Conservation (phyloP, 92 coral and sea anemone genomes). For the Ricordea florida region DNA sequence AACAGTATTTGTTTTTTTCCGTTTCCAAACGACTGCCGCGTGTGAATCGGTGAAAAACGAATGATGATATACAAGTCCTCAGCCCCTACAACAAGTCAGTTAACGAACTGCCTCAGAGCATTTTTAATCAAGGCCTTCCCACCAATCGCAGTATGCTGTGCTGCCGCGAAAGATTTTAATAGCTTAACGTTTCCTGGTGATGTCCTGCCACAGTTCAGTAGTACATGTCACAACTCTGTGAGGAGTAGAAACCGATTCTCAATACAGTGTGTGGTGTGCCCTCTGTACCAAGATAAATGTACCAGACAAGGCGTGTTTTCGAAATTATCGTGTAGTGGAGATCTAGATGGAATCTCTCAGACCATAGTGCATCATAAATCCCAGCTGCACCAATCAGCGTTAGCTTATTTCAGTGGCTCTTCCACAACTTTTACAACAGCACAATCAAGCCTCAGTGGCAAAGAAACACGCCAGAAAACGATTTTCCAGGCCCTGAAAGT, state of each 20-base stretch:
- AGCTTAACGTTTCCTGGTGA: not conserved
- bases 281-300: not conserved
- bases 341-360: constrained; percentile 9
- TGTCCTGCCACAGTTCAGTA: constrained; percentile 9
- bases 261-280: constrained; percentile 7
- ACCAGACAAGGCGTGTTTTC: not conserved
- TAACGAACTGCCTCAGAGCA: not conserved
- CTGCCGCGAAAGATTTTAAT: not conserved
- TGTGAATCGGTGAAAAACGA: not conserved
- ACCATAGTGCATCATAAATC: not conserved
- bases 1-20: not conserved
- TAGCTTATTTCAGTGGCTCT: constrained; percentile 8
- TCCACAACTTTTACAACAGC: not conserved
- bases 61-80: not conserved
- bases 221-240: not conserved
- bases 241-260: constrained; percentile 7
- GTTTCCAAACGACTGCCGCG: not conserved
- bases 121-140: constrained; percentile 2
- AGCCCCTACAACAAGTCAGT: not conserved
- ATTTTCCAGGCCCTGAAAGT: constrained; percentile 30
- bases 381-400: not conserved
- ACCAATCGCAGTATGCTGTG: not conserved
- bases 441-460: not conserved
- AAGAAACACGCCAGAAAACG: constrained; percentile 14
- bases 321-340: not conserved